Evolutionary conservation across 2,797 vertebrate genomes (phyloP), one percentile per base, ranked within the genome.

Genomic region (Somateria mollissima): DNA sequence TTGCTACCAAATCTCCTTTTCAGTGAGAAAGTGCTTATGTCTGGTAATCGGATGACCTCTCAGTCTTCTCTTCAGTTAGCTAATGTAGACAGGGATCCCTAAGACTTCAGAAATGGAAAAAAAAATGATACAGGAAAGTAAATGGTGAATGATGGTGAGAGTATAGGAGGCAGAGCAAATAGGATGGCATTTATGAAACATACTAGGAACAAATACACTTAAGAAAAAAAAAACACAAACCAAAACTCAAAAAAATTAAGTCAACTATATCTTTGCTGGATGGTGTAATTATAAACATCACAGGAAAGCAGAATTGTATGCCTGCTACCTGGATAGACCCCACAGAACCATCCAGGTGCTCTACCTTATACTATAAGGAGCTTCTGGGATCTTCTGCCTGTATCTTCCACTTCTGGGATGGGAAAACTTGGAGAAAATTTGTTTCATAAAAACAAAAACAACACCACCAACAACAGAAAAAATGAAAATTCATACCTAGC

Each of bases 1-100:
- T 92, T 94, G 86, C 84, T 89, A 89, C 75, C 47, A 87, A 53
- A 95, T 95, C 86, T 82, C 67, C 56, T 88, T n/a, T 57, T 92
- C 32, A 10, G 66, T 71, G 89, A 62, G 36, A 77, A 87, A 90
- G 19, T 90, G 89, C 86, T 95, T 94, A 64, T 87, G 81, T 76
- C 47, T 90, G 84, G 57, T 93, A 83, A 87, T 92, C 61, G 84
- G 61, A 92, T 89, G 77, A 93, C 86, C 61, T 87, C 67, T 80
- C 39, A 36, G 61, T 67, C 67, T 89, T 89, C 65, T 74, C 45
- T 84, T 82, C 20, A 11, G 76, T 92, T 77, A 89, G 89, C 81
- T 90, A 90, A 94, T 13, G 3, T 53, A 77, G 64, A 11, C 64
- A 76, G 64, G 30, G 24, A 37, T 87, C 64, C 39, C 43, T 71